Evolutionary conservation across 2,113 vertebrate species (phyloP).

Genomic region (Limanda limanda): DNA sequence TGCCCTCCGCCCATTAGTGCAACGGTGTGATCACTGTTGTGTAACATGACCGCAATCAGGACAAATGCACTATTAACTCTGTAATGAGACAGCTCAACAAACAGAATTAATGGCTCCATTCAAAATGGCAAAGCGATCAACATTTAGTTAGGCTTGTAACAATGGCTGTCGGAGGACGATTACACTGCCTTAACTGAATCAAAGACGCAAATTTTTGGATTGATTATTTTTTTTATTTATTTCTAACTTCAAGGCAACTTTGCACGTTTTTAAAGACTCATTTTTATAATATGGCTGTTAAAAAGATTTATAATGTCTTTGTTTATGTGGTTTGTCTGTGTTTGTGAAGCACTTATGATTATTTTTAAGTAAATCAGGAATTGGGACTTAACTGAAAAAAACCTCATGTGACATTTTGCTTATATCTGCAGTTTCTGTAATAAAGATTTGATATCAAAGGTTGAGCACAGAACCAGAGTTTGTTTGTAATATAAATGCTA

Average conservation of each 20-base stretch:
- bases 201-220: not conserved
- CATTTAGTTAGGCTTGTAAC: slow-evolving; percentile 60
- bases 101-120: slow-evolving; percentile 73
- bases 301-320: too few relatives aligned
- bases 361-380: not conserved
- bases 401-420: too few relatives aligned
- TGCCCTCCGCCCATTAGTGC: slow-evolving; percentile 51
- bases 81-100: slow-evolving; percentile 79
- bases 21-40: slow-evolving; percentile 66
- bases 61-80: slow-evolving; percentile 76
- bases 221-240: not conserved
- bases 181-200: slow-evolving; percentile 1
- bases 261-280: too few relatives aligned
- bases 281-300: too few relatives aligned
- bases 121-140: slow-evolving; percentile 55
- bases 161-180: slow-evolving; percentile 25
- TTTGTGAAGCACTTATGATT: too few relatives aligned
- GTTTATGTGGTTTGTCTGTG: too few relatives aligned
- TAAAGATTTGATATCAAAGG: too few relatives aligned
- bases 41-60: slow-evolving; percentile 70
- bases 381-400: too few relatives aligned
- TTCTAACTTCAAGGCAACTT: slow-evolving; percentile 8
- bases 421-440: too few relatives aligned
- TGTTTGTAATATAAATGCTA: not conserved
- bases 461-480: too few relatives aligned